phyloP scores from a whole-genome alignment of 2,888 invertebrate genomes.

The Dioctria linearis region DNA sequence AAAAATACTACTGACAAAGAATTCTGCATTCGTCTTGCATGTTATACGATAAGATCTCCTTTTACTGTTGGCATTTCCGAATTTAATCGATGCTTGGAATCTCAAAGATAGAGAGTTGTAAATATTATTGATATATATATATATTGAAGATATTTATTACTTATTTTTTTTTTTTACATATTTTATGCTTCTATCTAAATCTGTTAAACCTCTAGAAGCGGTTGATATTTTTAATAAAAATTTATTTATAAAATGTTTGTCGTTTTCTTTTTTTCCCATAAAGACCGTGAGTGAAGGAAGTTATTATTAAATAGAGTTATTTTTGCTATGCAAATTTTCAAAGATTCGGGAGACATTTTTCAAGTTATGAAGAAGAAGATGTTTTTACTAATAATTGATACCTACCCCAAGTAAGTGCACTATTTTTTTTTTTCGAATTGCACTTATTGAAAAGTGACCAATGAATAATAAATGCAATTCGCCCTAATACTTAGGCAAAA shows the following conservation, averaged over 20 bases:
- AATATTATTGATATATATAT: not conserved
- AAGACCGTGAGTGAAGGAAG: not conserved
- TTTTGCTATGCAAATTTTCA: no score
- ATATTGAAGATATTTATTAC: not conserved
- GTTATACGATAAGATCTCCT: slow-evolving; percentile 79
- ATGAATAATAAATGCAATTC: no score
- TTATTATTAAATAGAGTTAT: no score
- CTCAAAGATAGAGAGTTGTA: slow-evolving; percentile 1
- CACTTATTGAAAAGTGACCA: no score
- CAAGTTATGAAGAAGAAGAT: no score
- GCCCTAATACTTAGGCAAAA: no score
- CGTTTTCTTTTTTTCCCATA: not conserved
- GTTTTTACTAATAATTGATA: no score
- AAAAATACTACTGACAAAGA: slow-evolving; percentile 79
- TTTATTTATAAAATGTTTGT: not conserved
- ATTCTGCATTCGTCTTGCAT: slow-evolving; percentile 85
- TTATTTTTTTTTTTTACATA: slow-evolving; percentile 22
- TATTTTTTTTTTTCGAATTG: no score
- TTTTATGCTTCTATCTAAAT: slow-evolving; percentile 2
- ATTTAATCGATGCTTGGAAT: not conserved
- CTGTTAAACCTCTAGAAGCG: slow-evolving; percentile 5
- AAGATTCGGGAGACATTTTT: no score
- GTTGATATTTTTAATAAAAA: slow-evolving; percentile 21
- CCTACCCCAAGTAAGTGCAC: no score
- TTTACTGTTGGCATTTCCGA: not conserved